These are phyloP conservation scores for Balearica regulorum DNA, from an alignment of 2,797 vertebrate species.

Conservation along the genomic window DNA sequence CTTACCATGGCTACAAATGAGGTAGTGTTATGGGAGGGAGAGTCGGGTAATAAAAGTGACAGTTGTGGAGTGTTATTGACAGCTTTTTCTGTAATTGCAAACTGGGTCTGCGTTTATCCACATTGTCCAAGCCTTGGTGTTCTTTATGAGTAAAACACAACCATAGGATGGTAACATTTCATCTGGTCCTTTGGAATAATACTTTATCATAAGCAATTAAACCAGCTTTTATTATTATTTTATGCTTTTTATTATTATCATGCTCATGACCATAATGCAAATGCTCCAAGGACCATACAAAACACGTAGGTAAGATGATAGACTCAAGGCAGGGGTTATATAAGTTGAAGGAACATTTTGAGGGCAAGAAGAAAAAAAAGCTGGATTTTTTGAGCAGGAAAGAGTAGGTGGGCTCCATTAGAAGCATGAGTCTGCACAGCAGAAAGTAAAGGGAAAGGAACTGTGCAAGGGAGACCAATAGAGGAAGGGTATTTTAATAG, in stretches of 20 bases:
- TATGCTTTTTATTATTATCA: background rate
- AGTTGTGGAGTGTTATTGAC: constrained; percentile 65
- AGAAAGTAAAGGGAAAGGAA: background rate
- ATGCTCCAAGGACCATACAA: background rate
- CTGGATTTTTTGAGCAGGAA: background rate
- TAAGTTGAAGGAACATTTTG: background rate
- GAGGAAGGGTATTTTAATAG: background rate
- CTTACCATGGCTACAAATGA: constrained; percentile 60
- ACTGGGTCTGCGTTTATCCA: constrained; percentile 40
- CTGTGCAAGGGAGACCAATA: background rate
- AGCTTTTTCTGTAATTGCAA: constrained; percentile 59
- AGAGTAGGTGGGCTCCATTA: background rate
- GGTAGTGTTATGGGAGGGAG: constrained; percentile 48
- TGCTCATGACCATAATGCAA: background rate
- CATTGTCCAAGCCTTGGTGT: constrained; percentile 31
- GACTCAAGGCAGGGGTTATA: background rate
- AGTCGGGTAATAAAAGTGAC: constrained; percentile 67
- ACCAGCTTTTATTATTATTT: background rate
- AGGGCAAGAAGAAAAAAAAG: background rate
- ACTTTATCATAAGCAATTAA: constrained; percentile 16
- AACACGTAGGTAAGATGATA: background rate
- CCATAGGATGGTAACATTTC: constrained; percentile 11
- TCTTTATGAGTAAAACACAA: constrained; percentile 44
- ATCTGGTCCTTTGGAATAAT: constrained; percentile 12
- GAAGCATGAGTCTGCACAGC: background rate